These are phyloP conservation scores for Dasypus novemcinctus DNA, from an alignment of 2,113 vertebrate genomes.

Conservation along the genomic window DNA sequence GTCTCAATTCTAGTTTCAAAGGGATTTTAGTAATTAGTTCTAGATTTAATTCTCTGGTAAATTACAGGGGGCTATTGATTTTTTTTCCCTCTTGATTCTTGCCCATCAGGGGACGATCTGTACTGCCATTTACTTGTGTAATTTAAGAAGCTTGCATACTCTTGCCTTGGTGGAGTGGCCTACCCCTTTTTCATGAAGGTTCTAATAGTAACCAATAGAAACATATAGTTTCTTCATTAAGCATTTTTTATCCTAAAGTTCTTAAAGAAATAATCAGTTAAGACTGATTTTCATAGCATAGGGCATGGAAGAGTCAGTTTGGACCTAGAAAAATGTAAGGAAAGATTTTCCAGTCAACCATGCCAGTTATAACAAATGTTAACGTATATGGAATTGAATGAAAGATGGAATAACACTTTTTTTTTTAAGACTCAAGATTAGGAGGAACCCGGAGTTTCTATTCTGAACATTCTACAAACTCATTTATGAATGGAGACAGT, in stretches of 20 bases:
- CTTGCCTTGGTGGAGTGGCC: not conserved
- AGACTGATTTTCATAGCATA: not conserved
- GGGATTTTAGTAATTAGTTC: not conserved
- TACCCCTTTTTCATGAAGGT: not conserved
- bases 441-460: slow-evolving; percentile 39
- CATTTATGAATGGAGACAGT: slow-evolving; percentile 18
- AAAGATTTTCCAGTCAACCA: not conserved
- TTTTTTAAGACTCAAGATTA: slow-evolving; percentile 56
- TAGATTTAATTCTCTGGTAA: not conserved
- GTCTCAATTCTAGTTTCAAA: not conserved
- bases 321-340: not conserved
- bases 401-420: slow-evolving; percentile 16
- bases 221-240: not conserved
- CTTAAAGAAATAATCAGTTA: not conserved
- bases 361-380: slow-evolving; percentile 7
- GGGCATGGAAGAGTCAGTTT: not conserved
- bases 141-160: not conserved
- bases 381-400: not conserved
- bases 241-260: not conserved
- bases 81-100: not conserved
- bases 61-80: not conserved
- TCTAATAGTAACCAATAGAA: not conserved
- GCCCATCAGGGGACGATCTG: not conserved
- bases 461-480: slow-evolving; percentile 30
- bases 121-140: not conserved